Evolutionary conservation across 1,140 invertebrate genomes (phyloP).

Genomic region (Caerostris extrusa): DNA sequence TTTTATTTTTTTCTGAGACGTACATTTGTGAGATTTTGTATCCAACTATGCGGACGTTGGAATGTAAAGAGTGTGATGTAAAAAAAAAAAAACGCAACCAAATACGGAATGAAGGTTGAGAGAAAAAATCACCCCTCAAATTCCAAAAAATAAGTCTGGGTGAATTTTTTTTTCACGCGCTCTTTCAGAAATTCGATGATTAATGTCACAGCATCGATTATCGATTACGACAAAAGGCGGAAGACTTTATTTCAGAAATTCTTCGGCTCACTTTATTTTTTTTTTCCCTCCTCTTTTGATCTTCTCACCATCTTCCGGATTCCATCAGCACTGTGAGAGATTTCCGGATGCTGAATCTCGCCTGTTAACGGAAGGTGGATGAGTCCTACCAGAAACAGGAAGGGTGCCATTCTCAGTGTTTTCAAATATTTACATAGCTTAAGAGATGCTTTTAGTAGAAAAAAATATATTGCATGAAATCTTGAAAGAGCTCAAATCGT

Average conservation of each 20-base stretch:
- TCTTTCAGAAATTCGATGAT: constrained; percentile 50
- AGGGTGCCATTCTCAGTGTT: neutral
- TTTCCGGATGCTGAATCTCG: constrained; percentile 6
- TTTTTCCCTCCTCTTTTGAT: neutral
- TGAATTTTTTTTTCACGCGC: neutral
- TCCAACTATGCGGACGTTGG: neutral
- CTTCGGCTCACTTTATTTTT: neutral
- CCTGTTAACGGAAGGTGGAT: neutral
- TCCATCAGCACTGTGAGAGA: constrained; percentile 39
- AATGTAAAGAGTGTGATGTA: neutral
- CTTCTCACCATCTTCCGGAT: neutral
- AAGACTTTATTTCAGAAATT: constrained; percentile 57
- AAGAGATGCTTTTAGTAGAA: neutral
- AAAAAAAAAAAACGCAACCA: constrained; percentile 14
- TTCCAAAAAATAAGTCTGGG: constrained; percentile 6
- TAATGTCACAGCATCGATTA: constrained; percentile 53
- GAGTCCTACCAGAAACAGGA: neutral
- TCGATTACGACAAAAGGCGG: constrained; percentile 46
- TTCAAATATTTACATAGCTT: neutral
- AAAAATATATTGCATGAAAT: neutral
- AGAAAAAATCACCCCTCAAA: neutral
- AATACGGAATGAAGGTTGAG: neutral
- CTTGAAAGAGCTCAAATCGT: neutral
- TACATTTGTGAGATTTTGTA: constrained; percentile 1
- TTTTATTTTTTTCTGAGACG: neutral